Evolutionary conservation across 2,888 invertebrate species (phyloP).

Genomic region (Meiosimyza platycephala): DNA sequence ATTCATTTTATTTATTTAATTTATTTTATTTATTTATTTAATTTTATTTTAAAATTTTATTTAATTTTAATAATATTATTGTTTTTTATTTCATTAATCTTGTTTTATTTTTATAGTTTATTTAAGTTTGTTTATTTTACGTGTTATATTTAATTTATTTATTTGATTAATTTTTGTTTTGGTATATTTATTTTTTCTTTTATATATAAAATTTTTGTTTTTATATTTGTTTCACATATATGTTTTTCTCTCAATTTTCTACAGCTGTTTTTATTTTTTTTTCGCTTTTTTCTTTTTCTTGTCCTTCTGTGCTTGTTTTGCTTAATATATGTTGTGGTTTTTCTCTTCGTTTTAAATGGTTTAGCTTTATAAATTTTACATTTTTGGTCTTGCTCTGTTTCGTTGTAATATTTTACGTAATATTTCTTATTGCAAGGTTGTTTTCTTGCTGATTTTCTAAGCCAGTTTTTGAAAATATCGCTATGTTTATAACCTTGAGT

Average conservation of each 20-base stretch:
- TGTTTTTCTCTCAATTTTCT: constrained; percentile 29
- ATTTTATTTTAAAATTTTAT: constrained; percentile 33
- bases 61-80: constrained; percentile 26
- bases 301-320: constrained; percentile 13
- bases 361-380: constrained; percentile 10
- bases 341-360: constrained; percentile 5
- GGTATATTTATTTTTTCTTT: constrained; percentile 14
- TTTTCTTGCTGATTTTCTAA: constrained; percentile 31
- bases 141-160: constrained; percentile 23
- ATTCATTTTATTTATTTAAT: constrained; percentile 23
- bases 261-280: constrained; percentile 30
- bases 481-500: not conserved
- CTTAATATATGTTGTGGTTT: constrained; percentile 14
- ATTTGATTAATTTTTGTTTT: constrained; percentile 17
- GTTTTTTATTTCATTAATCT: constrained; percentile 19
- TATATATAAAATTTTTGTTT: constrained; percentile 13
- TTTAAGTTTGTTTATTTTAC: not conserved
- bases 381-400: constrained; percentile 26
- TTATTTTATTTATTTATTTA: constrained; percentile 36
- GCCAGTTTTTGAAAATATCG: constrained; percentile 10
- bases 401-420: not conserved
- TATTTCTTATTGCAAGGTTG: constrained; percentile 33
- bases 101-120: constrained; percentile 18
- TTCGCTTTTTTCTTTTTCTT: constrained; percentile 34
- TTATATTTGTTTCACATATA: constrained; percentile 26